Evolutionary conservation across 2,113 vertebrate species (phyloP).

Genomic region (Hydropotes inermis): DNA sequence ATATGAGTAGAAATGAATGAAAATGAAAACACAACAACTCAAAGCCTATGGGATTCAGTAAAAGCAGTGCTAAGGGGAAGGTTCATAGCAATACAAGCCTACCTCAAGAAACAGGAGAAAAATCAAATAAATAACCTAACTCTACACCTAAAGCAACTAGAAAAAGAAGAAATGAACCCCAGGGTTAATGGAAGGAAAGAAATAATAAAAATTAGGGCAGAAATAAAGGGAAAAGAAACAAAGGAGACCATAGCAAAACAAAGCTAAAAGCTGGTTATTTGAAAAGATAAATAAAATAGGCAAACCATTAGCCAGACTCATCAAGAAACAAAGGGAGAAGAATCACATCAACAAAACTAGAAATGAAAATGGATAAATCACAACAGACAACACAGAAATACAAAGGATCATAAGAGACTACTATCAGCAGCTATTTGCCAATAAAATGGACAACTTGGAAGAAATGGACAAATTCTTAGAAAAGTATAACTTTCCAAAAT

Average conservation of each 20-base stretch:
- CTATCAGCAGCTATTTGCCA: not conserved
- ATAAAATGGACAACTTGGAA: not conserved
- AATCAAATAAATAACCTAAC: not conserved
- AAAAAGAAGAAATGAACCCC: not conserved
- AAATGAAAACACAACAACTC: not conserved
- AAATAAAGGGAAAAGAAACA: not conserved
- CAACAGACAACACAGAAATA: not conserved
- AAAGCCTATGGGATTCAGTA: not conserved
- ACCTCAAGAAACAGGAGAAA: not conserved
- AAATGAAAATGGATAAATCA: not conserved
- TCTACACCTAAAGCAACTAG: not conserved
- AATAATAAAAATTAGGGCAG: not conserved
- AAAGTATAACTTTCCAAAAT: not conserved
- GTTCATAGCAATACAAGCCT: not conserved
- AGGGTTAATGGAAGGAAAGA: not conserved
- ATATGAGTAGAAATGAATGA: rapidly evolving
- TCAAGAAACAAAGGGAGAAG: not conserved
- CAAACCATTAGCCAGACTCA: not conserved
- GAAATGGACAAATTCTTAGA: not conserved
- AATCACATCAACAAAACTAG: not conserved
- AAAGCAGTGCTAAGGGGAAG: not conserved
- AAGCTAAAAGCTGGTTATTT: not conserved
- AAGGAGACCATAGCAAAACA: not conserved
- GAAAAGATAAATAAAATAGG: not conserved
- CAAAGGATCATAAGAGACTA: not conserved